Evolutionary conservation across 2,113 vertebrate species (phyloP).

Genomic region (Riparia riparia): DNA sequence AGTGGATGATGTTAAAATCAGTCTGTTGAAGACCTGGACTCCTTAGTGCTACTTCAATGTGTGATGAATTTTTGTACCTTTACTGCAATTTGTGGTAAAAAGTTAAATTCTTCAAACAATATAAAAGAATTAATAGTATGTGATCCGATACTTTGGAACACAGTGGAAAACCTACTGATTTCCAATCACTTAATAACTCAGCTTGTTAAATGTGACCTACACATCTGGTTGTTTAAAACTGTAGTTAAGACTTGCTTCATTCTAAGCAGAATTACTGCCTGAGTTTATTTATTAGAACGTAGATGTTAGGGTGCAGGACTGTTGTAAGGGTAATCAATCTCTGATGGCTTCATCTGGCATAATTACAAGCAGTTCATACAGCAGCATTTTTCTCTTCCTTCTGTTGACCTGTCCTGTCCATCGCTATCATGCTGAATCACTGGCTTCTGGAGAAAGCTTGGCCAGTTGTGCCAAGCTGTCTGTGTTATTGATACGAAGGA

Average conservation of each 20-base stretch:
- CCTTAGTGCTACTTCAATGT: not conserved
- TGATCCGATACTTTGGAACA: not conserved
- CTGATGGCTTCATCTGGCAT: not conserved
- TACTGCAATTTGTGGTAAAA: not conserved
- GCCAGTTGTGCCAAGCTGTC: not conserved
- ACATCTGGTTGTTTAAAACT: not conserved
- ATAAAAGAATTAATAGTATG: not conserved
- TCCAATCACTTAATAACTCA: not conserved
- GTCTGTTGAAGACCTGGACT: not conserved
- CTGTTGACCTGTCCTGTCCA: not conserved
- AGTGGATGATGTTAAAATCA: not conserved
- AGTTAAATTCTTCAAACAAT: not conserved
- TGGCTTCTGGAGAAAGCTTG: not conserved
- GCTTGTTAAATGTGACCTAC: not conserved
- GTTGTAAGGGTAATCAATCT: not conserved
- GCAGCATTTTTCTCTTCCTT: not conserved
- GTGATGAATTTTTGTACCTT: not conserved
- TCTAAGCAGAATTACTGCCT: not conserved
- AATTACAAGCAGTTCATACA: not conserved
- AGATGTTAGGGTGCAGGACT: not conserved
- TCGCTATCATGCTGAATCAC: constrained; percentile 19
- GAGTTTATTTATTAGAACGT: not conserved
- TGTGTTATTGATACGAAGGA: not conserved
- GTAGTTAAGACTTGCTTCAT: not conserved
- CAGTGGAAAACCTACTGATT: not conserved